Percentiles rank a stretch among this genome's conserved stretches.
These are phyloP conservation scores for Folsomia candida DNA, from an alignment of 2,888 invertebrate species.

Conservation along the genomic window DNA sequence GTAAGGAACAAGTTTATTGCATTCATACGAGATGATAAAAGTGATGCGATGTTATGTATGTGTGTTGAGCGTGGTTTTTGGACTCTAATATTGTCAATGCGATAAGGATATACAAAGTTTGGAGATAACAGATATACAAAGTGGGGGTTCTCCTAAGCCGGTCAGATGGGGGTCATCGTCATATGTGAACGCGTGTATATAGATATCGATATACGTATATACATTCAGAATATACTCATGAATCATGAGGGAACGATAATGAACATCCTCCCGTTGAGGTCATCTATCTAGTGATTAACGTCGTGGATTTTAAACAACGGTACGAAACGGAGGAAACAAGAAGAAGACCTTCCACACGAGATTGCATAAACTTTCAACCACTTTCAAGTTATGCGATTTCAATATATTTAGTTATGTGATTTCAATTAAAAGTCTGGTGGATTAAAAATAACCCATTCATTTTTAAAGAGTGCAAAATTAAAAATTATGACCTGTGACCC, in stretches of 20 bases:
- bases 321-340: too few relatives aligned
- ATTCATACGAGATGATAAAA: background rate
- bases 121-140: background rate
- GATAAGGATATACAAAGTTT: background rate
- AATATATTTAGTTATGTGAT: too few relatives aligned
- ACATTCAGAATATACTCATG: too few relatives aligned
- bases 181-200: too few relatives aligned
- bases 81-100: background rate
- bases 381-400: background rate
- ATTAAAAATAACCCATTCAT: constrained; percentile 7
- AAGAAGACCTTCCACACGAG: too few relatives aligned
- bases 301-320: too few relatives aligned
- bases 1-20: background rate
- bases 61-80: too few relatives aligned
- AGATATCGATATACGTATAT: too few relatives aligned
- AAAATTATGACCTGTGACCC: background rate
- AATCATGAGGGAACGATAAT: too few relatives aligned
- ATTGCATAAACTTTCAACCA: background rate
- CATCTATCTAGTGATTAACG: too few relatives aligned
- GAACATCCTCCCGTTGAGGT: too few relatives aligned
- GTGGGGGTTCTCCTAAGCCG: background rate
- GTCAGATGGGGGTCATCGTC: background rate
- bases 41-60: background rate
- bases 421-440: too few relatives aligned
- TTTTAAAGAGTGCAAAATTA: background rate